A percentile compares a stretch with the other conserved stretches of the same genome.
These are phyloP conservation scores for Hippocampus kuda DNA, from an alignment of 2,797 vertebrate genomes.

Conservation along the genomic window DNA sequence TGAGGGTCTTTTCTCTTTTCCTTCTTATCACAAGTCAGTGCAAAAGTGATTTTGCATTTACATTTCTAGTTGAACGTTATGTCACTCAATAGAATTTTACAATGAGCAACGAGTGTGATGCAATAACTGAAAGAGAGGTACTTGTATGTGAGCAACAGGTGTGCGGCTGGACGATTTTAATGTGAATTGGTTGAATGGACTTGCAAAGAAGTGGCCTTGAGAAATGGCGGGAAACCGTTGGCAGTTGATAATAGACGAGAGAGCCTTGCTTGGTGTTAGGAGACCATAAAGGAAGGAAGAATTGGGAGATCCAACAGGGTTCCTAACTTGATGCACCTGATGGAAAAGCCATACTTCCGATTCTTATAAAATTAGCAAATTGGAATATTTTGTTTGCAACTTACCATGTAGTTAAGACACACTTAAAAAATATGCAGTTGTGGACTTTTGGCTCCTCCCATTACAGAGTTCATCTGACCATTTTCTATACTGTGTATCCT, in stretches of 20 bases:
- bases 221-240: not conserved
- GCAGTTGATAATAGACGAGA: too few relatives aligned
- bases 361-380: constrained; percentile 25
- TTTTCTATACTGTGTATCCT: not conserved
- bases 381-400: constrained; percentile 32
- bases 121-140: too few relatives aligned
- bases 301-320: not conserved
- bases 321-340: constrained; percentile 17
- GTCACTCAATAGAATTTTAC: too few relatives aligned
- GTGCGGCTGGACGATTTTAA: not conserved
- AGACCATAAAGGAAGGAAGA: not conserved
- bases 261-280: too few relatives aligned
- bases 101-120: too few relatives aligned
- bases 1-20: not conserved
- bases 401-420: constrained; percentile 10
- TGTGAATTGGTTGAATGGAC: not conserved
- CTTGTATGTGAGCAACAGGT: too few relatives aligned
- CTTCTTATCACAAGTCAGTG: too few relatives aligned
- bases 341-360: constrained; percentile 28
- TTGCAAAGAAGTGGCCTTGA: not conserved
- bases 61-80: too few relatives aligned
- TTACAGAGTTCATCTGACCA: not conserved
- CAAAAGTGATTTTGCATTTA: too few relatives aligned
- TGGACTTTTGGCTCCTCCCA: constrained; percentile 8
- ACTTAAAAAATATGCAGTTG: not conserved